A percentile compares a stretch with the other conserved stretches of the same genome.
phyloP scores from a whole-genome alignment of 2,888 invertebrate species.

The Melipona bicolor region DNA sequence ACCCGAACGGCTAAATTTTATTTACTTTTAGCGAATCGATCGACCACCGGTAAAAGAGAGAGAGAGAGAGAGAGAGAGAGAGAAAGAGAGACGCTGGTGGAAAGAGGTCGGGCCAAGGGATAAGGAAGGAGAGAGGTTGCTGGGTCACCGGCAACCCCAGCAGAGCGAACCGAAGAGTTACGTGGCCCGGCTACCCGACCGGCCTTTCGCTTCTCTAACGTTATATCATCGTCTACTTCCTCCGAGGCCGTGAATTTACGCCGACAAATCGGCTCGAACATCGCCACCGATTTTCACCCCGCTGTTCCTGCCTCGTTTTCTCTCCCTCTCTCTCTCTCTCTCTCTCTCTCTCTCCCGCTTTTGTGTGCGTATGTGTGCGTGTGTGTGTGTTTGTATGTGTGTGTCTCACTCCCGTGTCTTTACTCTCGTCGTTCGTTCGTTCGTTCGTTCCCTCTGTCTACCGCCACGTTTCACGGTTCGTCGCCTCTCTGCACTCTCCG shows the following conservation, averaged over 20 bases:
- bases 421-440: too few species aligned
- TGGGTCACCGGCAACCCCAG: slow-evolving; percentile 48
- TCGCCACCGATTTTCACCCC: slow-evolving; percentile 60
- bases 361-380: not conserved
- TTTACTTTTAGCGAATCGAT: slow-evolving; percentile 82
- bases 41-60: slow-evolving; percentile 56
- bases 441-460: not conserved
- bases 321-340: not conserved
- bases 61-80: too few species aligned
- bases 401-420: not conserved
- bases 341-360: not conserved
- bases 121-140: slow-evolving; percentile 18
- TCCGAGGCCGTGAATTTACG: slow-evolving; percentile 68
- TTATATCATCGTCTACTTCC: slow-evolving; percentile 71
- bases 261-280: slow-evolving; percentile 69
- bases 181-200: slow-evolving; percentile 49
- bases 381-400: too few species aligned
- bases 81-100: slow-evolving; percentile 13
- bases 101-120: slow-evolving; percentile 5
- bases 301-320: slow-evolving; percentile 8
- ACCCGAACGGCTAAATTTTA: slow-evolving; percentile 77
- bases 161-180: slow-evolving; percentile 53
- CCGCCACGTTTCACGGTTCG: slow-evolving; percentile 55
- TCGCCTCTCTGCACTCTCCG: slow-evolving; percentile 10
- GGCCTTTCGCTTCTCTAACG: slow-evolving; percentile 63